Conservation (phyloP, 2,797 vertebrate genomes). For the Aeoliscus strigatus region DNA sequence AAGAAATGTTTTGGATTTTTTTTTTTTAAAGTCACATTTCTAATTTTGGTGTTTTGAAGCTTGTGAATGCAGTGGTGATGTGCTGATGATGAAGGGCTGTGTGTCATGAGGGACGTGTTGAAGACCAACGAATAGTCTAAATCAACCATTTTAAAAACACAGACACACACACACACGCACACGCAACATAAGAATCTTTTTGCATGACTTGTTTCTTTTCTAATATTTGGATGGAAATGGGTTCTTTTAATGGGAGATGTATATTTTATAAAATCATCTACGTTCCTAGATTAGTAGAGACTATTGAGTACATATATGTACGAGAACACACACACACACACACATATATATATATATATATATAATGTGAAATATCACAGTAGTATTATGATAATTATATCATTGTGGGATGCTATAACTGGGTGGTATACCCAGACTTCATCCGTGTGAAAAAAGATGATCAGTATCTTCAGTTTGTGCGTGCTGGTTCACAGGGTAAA, state of each 20-base stretch:
- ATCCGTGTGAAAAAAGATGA: constrained; percentile 49
- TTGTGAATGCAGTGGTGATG: background rate
- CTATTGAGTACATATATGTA: constrained; percentile 65
- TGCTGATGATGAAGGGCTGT: constrained; percentile 33
- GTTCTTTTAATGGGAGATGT: constrained; percentile 80
- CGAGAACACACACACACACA: constrained; percentile 61
- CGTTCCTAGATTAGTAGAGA: constrained; percentile 78
- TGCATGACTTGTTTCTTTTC: constrained; percentile 58
- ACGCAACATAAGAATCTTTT: constrained; percentile 34
- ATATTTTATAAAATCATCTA: constrained; percentile 81
- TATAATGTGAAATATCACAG: constrained; percentile 70
- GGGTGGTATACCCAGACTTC: constrained; percentile 67
- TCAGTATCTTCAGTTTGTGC: constrained; percentile 54
- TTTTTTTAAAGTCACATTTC: constrained; percentile 13
- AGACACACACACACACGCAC: constrained; percentile 1
- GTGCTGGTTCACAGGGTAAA: constrained; percentile 73
- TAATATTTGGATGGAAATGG: constrained; percentile 57
- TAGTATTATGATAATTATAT: constrained; percentile 71
- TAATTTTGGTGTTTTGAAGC: constrained; percentile 30
- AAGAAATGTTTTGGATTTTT: constrained; percentile 18
- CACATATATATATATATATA: constrained; percentile 68
- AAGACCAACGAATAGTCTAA: constrained; percentile 41
- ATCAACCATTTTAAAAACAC: constrained; percentile 48
- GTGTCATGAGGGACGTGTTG: constrained; percentile 14
- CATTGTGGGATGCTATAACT: constrained; percentile 65